These are phyloP conservation scores for Eubasilissa regina DNA, from an alignment of 1,140 invertebrate genomes.

Conservation along the genomic window DNA sequence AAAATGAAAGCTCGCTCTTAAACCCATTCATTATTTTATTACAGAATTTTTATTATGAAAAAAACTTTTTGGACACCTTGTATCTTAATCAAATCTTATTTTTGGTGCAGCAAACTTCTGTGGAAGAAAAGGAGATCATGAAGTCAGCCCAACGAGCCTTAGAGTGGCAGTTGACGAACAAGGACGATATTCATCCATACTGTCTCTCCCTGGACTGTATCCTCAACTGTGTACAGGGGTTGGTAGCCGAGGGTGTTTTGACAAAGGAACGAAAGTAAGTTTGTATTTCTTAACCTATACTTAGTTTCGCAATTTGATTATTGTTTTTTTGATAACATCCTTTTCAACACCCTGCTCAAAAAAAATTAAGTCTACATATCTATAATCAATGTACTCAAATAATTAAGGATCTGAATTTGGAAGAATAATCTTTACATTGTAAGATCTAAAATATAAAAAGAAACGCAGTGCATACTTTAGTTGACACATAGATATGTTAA, in stretches of 20 bases:
- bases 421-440: too few species aligned
- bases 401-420: background rate
- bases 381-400: background rate
- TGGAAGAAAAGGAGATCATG: slow-evolving; percentile 69
- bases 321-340: background rate
- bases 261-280: slow-evolving; percentile 65
- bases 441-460: too few species aligned
- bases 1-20: too few species aligned
- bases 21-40: too few species aligned
- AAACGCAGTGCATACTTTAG: too few species aligned
- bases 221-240: slow-evolving; percentile 67
- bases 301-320: background rate
- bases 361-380: background rate
- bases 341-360: background rate
- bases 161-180: slow-evolving; percentile 65
- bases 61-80: too few species aligned
- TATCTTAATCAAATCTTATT: too few species aligned
- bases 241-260: slow-evolving; percentile 63
- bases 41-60: too few species aligned
- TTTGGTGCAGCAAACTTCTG: slow-evolving; percentile 62
- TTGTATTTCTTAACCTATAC: slow-evolving; percentile 22
- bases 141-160: slow-evolving; percentile 69
- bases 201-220: slow-evolving; percentile 74
- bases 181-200: slow-evolving; percentile 72
- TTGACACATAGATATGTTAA: too few species aligned